Evolutionary conservation across 2,797 vertebrate genomes (phyloP).

Genomic region (Vultur gryphus): DNA sequence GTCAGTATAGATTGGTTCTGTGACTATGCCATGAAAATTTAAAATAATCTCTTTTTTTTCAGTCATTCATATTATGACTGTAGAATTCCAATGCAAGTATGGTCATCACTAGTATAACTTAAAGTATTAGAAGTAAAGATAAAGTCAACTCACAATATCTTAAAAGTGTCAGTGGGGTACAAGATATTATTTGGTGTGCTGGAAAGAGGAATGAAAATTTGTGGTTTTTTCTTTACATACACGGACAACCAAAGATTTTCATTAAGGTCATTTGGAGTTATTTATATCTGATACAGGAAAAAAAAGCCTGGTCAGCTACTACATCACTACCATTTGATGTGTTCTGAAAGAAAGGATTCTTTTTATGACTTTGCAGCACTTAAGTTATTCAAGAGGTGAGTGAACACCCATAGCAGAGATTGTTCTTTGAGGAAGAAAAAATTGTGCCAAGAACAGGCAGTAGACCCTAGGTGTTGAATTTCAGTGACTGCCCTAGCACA

Average conservation of each 20-base stretch:
- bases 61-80: not conserved
- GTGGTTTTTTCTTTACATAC: not conserved
- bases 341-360: not conserved
- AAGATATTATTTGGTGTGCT: not conserved
- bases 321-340: not conserved
- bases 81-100: not conserved
- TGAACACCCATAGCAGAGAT: not conserved
- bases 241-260: not conserved
- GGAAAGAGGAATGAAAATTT: not conserved
- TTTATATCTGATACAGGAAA: not conserved
- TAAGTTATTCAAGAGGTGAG: not conserved
- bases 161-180: not conserved
- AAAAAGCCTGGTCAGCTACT: not conserved
- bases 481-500: not conserved
- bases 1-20: not conserved
- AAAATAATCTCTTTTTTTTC: not conserved
- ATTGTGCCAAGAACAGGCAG: not conserved
- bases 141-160: not conserved
- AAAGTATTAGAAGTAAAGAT: not conserved
- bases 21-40: not conserved
- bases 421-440: not conserved
- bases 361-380: not conserved
- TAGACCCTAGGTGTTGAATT: not conserved
- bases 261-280: not conserved
- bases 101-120: not conserved